These are phyloP conservation scores for Neopelma chrysocephalum DNA, from an alignment of 2,797 vertebrate genomes.

Conservation along the genomic window DNA sequence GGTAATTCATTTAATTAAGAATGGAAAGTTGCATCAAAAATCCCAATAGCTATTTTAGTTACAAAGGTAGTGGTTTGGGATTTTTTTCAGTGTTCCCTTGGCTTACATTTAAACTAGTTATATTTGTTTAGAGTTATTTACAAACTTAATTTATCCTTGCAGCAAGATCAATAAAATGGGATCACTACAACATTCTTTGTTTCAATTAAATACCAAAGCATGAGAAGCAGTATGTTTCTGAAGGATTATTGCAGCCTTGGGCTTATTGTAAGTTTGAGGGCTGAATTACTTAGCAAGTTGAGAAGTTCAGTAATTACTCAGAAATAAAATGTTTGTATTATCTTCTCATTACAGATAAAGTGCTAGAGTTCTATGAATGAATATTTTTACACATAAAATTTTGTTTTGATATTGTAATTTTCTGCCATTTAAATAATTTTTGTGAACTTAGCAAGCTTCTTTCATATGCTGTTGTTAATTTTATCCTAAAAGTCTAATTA, in stretches of 20 bases:
- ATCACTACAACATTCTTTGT: background rate
- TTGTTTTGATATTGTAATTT: background rate
- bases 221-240: background rate
- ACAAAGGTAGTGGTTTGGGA: background rate
- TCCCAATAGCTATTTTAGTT: background rate
- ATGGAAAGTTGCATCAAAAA: background rate
- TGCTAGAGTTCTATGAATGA: background rate
- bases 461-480: background rate
- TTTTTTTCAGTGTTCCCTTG: background rate
- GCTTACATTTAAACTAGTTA: background rate
- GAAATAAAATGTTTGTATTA: background rate
- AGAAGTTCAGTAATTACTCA: constrained; percentile 45
- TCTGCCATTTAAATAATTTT: background rate
- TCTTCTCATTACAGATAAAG: background rate
- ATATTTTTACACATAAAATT: background rate
- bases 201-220: constrained; percentile 31
- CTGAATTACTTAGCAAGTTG: constrained; percentile 21
- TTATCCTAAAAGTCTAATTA: background rate
- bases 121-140: constrained; percentile 22
- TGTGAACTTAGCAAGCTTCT: background rate
- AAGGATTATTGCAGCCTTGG: constrained; percentile 50
- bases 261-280: constrained; percentile 16
- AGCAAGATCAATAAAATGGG: background rate
- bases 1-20: background rate
- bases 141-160: constrained; percentile 20